Conservation (phyloP, 2,113 vertebrate species). For the Sander lucioperca region DNA sequence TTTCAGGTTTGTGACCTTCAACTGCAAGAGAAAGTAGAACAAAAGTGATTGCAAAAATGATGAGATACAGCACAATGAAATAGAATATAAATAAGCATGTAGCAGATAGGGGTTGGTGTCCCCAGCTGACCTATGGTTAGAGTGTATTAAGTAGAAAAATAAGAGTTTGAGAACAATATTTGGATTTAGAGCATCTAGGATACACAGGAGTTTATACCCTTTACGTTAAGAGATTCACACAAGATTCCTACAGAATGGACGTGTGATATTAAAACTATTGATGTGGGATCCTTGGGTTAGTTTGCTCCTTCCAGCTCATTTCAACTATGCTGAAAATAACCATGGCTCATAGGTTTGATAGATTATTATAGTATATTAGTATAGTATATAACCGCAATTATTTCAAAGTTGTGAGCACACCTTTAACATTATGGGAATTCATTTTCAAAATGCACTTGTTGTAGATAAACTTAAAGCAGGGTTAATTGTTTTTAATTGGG, state of each 20-base stretch:
- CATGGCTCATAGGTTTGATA: not conserved
- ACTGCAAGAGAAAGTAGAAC: slow-evolving; percentile 1
- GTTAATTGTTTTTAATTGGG: no score
- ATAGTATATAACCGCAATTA: no score
- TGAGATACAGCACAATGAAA: slow-evolving; percentile 17
- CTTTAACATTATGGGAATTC: not conserved
- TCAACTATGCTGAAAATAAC: not conserved
- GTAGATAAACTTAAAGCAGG: no score
- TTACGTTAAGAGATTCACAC: not conserved
- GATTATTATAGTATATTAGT: not conserved
- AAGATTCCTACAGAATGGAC: not conserved
- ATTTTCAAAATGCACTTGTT: not conserved
- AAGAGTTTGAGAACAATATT: not conserved
- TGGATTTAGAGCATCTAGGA: not conserved
- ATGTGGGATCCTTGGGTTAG: not conserved
- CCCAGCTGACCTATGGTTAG: not conserved
- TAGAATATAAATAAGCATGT: slow-evolving; percentile 12
- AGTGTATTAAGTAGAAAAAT: not conserved
- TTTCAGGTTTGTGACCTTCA: slow-evolving; percentile 45
- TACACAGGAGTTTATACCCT: not conserved
- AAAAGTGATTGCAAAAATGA: slow-evolving; percentile 35
- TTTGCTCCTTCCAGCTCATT: not conserved
- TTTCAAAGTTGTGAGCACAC: not conserved
- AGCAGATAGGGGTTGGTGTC: not conserved
- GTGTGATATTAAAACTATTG: not conserved